Base-by-base conservation (phyloP, 2,113 vertebrate genomes). In the Podarcis raffonei region DNA sequence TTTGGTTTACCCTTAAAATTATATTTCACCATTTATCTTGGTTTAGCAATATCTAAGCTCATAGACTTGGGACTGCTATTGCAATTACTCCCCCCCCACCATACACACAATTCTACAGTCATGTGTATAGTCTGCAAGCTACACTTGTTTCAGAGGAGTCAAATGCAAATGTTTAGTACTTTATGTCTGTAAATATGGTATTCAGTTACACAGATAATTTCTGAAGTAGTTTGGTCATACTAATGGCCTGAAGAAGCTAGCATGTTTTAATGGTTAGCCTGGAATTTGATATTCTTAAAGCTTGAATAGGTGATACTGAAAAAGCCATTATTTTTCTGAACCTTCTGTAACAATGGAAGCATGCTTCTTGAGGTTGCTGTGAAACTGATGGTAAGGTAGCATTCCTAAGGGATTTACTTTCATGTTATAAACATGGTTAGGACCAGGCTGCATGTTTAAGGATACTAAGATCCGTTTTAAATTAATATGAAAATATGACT, bases 21-120 rank as follows among this genome's bases (percentile, higher is more conserved):
- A 48, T 35, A 75, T 75, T 74, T 30, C 78, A 80, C 48, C 76
- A 15, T 15, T n/a, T 90, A 0, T 81, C 25, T 15, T 53, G 37
- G 48, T n/a, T 62, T 3, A 53, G 3, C 20, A 4, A 16, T 81
- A 9, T 83, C 87, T 81, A 39, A 48, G 42, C 32, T 89, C 59
- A 35, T 80, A 42, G 42, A 79, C 94, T 92, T 84, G 27, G 85
- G 1, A 30, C 62, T 32, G 25, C 32, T 23, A 71, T 32, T 30
- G 3, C 53, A 80, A 78, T 59, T 48, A 80, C 48, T 11, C 2
- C 20, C 32, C n/a, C n/a, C n/a, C n/a, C n/a, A n/a, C n/a, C 5
- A 59, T 59, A 80, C 3, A 16, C 30, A 59, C 59, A 37, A n/a
- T 53, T 80, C 48, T 16, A 80, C 76, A 48, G 23, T 27, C 37